Percentiles rank a stretch among this genome's conserved stretches.
phyloP scores from a whole-genome alignment of 1,140 invertebrate species.

The Cotesia chilonis region DNA sequence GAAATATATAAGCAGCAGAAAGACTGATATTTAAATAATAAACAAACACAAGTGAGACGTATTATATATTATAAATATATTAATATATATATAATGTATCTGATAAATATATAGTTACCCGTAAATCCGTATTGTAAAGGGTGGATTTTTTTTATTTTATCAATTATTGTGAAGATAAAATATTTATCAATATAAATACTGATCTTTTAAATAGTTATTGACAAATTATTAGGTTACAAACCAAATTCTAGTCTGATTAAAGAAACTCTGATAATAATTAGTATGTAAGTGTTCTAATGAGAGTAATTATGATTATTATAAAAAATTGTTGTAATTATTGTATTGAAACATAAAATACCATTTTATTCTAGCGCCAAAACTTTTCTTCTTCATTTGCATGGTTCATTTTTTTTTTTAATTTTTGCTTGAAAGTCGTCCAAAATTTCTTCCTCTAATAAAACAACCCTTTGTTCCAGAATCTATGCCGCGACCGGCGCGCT shows the following conservation, averaged over 20 bases:
- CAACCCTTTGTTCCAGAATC: slow-evolving; percentile 50
- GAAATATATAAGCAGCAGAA: slow-evolving; percentile 40
- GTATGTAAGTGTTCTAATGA: slow-evolving; percentile 53
- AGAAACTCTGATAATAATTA: slow-evolving; percentile 65
- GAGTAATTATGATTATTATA: background rate
- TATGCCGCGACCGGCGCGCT: slow-evolving; percentile 18
- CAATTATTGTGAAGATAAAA: slow-evolving; percentile 28
- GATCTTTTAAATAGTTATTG: slow-evolving; percentile 42
- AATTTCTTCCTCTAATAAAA: slow-evolving; percentile 34
- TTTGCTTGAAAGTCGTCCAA: too few species aligned
- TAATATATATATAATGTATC: too few species aligned
- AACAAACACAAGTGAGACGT: slow-evolving; percentile 35
- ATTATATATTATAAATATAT: too few species aligned
- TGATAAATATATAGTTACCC: too few species aligned
- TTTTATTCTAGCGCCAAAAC: too few species aligned
- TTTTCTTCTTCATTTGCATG: too few species aligned
- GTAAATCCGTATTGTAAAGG: too few species aligned
- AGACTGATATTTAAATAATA: slow-evolving; percentile 47
- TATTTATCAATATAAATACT: slow-evolving; percentile 35
- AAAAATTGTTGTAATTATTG: background rate
- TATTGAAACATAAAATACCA: too few species aligned
- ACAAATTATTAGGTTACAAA: too few species aligned
- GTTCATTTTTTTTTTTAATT: too few species aligned
- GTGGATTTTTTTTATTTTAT: too few species aligned
- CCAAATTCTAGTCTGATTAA: slow-evolving; percentile 36